Conservation (phyloP, 2,797 vertebrate genomes). For the Botia kubotai region DNA sequence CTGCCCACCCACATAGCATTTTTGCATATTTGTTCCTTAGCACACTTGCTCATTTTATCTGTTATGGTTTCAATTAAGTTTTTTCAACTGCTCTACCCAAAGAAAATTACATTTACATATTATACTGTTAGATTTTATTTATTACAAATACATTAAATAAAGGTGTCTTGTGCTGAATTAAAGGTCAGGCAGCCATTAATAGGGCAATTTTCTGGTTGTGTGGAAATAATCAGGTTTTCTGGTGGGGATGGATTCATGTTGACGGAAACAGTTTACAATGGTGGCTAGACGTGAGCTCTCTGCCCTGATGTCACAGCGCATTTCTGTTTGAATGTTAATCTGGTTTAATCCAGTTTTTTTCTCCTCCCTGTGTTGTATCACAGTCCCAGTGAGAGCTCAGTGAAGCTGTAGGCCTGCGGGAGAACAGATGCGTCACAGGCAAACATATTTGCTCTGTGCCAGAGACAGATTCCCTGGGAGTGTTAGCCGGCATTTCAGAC, state of each 20-base stretch:
- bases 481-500: constrained; percentile 30
- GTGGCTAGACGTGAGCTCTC: constrained; percentile 8
- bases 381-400: not conserved
- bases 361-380: constrained; percentile 32
- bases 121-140: too few relatives aligned
- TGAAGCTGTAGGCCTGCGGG: constrained; percentile 69
- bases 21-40: too few relatives aligned
- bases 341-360: constrained; percentile 67
- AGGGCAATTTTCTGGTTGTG: not conserved
- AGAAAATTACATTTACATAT: too few relatives aligned
- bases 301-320: constrained; percentile 68
- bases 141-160: not conserved
- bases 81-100: too few relatives aligned
- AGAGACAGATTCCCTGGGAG: not conserved
- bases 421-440: constrained; percentile 64
- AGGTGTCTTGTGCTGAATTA: too few relatives aligned
- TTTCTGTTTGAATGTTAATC: constrained; percentile 71
- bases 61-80: too few relatives aligned
- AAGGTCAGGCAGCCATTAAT: not conserved
- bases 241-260: constrained; percentile 1
- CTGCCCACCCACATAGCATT: not conserved
- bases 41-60: too few relatives aligned
- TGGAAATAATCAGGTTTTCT: not conserved
- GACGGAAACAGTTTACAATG: constrained; percentile 29
- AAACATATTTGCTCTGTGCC: constrained; percentile 52